Conservation (phyloP, 2,888 invertebrate species). For the Nomada flava region DNA sequence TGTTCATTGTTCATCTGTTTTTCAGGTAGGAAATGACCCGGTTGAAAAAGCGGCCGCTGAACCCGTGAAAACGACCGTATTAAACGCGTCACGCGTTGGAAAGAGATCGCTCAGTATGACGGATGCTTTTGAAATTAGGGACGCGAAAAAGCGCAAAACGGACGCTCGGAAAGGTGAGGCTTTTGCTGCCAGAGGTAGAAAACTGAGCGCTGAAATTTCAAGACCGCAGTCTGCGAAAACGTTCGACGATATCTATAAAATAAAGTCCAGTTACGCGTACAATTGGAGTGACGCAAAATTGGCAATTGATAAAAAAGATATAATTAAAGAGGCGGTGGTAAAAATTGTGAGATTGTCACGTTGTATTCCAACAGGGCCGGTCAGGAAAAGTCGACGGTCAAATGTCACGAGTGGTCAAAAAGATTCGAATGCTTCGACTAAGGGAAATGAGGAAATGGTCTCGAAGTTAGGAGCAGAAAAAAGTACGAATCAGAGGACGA, state of each 20-base stretch:
- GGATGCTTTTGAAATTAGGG: neutral
- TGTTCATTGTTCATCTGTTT: conserved; percentile 49
- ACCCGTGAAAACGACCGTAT: neutral
- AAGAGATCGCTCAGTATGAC: conserved; percentile 29
- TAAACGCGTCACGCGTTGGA: neutral
- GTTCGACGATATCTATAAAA: neutral
- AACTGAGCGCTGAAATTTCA: neutral
- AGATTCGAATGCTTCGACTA: neutral
- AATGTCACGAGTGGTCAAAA: neutral
- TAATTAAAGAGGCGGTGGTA: conserved; percentile 19
- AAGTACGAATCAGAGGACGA: neutral
- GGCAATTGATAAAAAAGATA: neutral
- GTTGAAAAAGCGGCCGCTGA: neutral
- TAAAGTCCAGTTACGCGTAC: conserved; percentile 1
- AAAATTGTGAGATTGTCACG: neutral
- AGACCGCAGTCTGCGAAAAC: conserved; percentile 27
- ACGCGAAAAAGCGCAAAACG: conserved; percentile 36
- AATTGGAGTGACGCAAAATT: neutral
- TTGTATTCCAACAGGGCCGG: neutral
- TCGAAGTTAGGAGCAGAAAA: neutral
- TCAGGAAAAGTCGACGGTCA: neutral
- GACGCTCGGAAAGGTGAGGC: neutral
- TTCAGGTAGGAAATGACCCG: conserved; percentile 52
- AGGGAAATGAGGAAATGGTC: neutral
- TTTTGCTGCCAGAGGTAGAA: neutral